Conservation (phyloP, 2,797 vertebrate species). For the Cichlasoma orientale region DNA sequence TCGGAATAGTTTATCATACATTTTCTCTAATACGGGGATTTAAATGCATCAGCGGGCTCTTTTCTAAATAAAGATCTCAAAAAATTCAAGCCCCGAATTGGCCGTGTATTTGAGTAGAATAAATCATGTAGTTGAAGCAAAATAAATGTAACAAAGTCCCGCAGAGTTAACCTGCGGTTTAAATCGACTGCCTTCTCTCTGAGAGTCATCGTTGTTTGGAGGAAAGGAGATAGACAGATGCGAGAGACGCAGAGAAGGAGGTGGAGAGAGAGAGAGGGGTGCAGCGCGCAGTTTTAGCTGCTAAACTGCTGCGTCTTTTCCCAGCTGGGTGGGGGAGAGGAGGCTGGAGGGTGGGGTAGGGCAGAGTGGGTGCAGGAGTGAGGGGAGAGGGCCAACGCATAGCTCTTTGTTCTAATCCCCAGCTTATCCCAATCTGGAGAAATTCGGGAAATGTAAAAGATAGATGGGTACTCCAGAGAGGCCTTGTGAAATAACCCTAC, state of each 20-base stretch:
- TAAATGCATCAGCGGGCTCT: not conserved
- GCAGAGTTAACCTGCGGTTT: conserved; percentile 64
- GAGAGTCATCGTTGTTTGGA: conserved; percentile 57
- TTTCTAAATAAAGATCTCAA: conserved; percentile 46
- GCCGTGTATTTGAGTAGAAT: conserved; percentile 27
- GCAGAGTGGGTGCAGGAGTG: conserved; percentile 49
- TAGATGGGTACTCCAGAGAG: conserved; percentile 88
- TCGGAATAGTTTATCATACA: conserved; percentile 12
- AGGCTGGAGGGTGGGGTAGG: conserved; percentile 49
- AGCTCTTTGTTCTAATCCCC: conserved; percentile 89
- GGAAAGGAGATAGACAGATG: conserved; percentile 51
- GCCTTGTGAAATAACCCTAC: conserved; percentile 88
- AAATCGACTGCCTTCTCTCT: conserved; percentile 62
- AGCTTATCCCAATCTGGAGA: conserved; percentile 86
- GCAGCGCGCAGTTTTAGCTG: conserved; percentile 78
- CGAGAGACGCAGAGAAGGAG: conserved; percentile 35
- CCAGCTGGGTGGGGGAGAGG: conserved; percentile 82
- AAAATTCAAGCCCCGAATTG: conserved; percentile 18
- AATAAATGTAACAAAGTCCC: conserved; percentile 52
- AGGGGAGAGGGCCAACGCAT: conserved; percentile 43
- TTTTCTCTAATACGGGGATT: not conserved
- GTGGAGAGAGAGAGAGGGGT: conserved; percentile 21
- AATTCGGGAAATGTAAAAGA: conserved; percentile 91
- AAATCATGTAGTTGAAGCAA: conserved; percentile 46
- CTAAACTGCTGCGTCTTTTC: conserved; percentile 89